Evolutionary conservation across 64 coral and sea anemone species (phyloP).

Genomic region (Exaiptasia diaphana): DNA sequence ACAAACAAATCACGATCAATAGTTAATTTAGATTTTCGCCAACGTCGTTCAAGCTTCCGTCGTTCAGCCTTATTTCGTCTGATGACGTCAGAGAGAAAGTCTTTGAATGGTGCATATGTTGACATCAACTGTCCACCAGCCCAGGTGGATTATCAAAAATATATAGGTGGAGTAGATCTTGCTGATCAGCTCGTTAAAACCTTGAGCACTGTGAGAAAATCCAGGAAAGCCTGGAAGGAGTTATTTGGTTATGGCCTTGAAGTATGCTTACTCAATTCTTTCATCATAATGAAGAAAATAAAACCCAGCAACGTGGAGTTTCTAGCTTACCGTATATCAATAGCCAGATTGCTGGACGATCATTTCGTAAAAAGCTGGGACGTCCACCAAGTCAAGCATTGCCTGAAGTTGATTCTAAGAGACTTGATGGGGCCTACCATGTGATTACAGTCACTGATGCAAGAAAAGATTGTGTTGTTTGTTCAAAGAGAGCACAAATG

Average conservation of each 20-base stretch:
- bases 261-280: conserved; percentile 32
- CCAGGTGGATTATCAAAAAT: conserved; percentile 43
- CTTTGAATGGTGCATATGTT: neutral
- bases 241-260: conserved; percentile 53
- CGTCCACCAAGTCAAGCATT: conserved; percentile 25
- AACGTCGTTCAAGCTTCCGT: too few species aligned
- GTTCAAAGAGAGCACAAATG: conserved; percentile 48
- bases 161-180: conserved; percentile 57
- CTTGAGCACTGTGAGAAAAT: conserved; percentile 26
- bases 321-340: conserved; percentile 16
- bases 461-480: conserved; percentile 63
- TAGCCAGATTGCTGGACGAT: conserved; percentile 13
- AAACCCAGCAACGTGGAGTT: conserved; percentile 38
- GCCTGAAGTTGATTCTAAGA: conserved; percentile 25
- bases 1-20: too few species aligned
- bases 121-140: conserved; percentile 46
- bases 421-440: conserved; percentile 47
- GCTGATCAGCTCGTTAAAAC: conserved; percentile 30
- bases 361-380: conserved; percentile 42
- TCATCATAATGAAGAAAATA: conserved; percentile 49
- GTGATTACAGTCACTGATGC: conserved; percentile 21
- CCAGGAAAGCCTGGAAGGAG: conserved; percentile 52
- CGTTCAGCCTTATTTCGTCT: too few species aligned
- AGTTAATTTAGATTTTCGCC: too few species aligned
- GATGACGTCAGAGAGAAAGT: too few species aligned